Evolutionary conservation across 2,113 vertebrate genomes (phyloP).

Genomic region (Aix galericulata): DNA sequence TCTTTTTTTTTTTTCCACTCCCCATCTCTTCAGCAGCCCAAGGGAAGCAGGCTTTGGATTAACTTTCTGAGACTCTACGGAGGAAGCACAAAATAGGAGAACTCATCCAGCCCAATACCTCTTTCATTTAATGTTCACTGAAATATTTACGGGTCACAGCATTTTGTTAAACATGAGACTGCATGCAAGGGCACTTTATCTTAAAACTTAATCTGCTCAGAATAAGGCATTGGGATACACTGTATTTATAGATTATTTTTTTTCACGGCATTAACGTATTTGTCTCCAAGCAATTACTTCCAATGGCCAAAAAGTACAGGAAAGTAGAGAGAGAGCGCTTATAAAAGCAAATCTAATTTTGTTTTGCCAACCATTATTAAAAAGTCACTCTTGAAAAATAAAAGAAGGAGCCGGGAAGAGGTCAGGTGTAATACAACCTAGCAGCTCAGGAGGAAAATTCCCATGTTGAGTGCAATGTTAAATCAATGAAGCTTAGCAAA

Average conservation of each 20-base stretch:
- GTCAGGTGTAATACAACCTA: slow-evolving; percentile 16
- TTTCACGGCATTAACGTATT: not conserved
- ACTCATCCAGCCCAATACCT: not conserved
- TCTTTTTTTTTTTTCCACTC: not conserved
- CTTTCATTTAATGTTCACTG: slow-evolving; percentile 18
- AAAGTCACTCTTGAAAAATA: slow-evolving; percentile 16
- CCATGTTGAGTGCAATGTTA: not conserved
- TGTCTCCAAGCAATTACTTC: slow-evolving; percentile 14
- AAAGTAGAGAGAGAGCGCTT: not conserved
- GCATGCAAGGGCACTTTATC: not conserved
- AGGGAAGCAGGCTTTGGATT: slow-evolving; percentile 4
- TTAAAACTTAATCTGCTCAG: slow-evolving; percentile 17
- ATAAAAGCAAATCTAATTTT: not conserved
- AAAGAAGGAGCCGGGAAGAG: not conserved
- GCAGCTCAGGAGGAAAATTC: slow-evolving; percentile 31
- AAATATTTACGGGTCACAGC: not conserved
- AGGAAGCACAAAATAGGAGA: slow-evolving; percentile 22
- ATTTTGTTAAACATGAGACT: slow-evolving; percentile 1
- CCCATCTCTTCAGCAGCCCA: not conserved
- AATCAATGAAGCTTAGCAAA: slow-evolving; percentile 30
- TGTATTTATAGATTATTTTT: not conserved
- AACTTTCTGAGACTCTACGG: not conserved
- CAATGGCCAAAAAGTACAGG: not conserved
- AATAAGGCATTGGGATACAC: not conserved
- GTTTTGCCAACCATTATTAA: slow-evolving; percentile 12